Evolutionary conservation across 2,888 invertebrate species (phyloP).

Genomic region (Gnatocerus cornutus): DNA sequence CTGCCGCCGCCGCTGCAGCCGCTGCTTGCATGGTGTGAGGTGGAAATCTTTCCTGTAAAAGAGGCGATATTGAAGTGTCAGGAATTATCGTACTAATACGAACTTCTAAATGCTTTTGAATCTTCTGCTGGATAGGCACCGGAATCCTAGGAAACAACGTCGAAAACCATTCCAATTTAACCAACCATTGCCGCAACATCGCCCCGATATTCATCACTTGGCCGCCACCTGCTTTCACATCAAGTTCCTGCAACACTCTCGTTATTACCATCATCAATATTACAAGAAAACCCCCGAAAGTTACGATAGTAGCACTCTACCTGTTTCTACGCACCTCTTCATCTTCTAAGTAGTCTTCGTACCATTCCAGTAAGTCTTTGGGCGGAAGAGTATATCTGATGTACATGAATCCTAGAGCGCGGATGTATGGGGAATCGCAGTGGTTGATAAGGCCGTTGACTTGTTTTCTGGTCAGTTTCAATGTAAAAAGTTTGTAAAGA

Average conservation of each 20-base stretch:
- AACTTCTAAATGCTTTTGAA: conserved; percentile 83
- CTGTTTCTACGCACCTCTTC: conserved; percentile 82
- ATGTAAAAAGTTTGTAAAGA: conserved; percentile 97
- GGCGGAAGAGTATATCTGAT: conserved; percentile 97
- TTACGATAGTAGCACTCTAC: conserved; percentile 66
- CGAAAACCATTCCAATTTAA: conserved; percentile 98
- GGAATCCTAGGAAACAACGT: conserved; percentile 99
- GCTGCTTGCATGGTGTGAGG: conserved; percentile 65
- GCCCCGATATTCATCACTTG: conserved; percentile 94
- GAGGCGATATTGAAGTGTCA: conserved; percentile 15
- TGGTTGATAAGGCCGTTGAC: conserved; percentile 96
- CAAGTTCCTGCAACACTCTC: conserved; percentile 82
- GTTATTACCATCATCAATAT: conserved; percentile 6
- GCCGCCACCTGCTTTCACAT: conserved; percentile 98
- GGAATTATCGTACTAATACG: too few species aligned
- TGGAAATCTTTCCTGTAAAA: conserved; percentile 64
- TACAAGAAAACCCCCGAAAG: neutral
- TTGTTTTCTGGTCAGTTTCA: conserved; percentile 98
- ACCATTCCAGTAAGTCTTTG: conserved; percentile 96
- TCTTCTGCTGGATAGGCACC: conserved; percentile 95
- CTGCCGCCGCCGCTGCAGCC: conserved; percentile 47
- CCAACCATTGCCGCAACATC: conserved; percentile 92
- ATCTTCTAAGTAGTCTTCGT: conserved; percentile 95
- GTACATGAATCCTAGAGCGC: conserved; percentile 91
- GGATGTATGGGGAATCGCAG: conserved; percentile 96